Percentiles rank a stretch among this genome's conserved stretches.
Conservation (phyloP, 2,113 vertebrate genomes). For the Gnathonemus echidnorhynchus region DNA sequence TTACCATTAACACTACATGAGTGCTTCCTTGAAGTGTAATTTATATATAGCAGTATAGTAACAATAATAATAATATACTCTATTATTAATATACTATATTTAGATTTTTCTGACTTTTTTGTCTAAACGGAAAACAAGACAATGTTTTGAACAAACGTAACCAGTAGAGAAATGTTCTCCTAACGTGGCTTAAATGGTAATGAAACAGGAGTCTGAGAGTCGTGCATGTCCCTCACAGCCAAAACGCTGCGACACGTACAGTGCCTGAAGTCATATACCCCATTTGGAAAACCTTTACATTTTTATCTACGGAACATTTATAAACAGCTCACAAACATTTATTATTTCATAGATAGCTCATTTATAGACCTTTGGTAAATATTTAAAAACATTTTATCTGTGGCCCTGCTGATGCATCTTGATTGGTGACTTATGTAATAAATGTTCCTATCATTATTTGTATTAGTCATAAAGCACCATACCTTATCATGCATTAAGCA, state of each 20-base stretch:
- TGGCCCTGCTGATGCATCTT: neutral
- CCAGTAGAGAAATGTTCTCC: neutral
- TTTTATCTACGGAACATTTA: neutral
- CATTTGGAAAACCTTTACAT: neutral
- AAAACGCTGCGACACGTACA: no score
- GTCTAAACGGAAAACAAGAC: neutral
- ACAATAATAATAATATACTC: neutral
- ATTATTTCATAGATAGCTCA: neutral
- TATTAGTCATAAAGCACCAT: neutral
- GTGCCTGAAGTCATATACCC: neutral
- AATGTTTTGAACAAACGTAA: neutral
- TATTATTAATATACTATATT: neutral
- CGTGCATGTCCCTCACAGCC: neutral
- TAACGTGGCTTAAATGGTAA: neutral
- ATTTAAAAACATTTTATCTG: neutral
- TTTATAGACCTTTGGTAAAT: neutral
- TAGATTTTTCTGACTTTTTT: conserved; percentile 6
- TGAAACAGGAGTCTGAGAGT: neutral
- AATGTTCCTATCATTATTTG: neutral
- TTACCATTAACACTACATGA: neutral
- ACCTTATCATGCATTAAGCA: neutral
- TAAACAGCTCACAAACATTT: neutral
- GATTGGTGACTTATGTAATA: neutral
- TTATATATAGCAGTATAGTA: neutral
- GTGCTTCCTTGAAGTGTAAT: neutral